Evolutionary conservation across 2,797 vertebrate genomes (phyloP).

Genomic region (Poeciliopsis paucimaculata): DNA sequence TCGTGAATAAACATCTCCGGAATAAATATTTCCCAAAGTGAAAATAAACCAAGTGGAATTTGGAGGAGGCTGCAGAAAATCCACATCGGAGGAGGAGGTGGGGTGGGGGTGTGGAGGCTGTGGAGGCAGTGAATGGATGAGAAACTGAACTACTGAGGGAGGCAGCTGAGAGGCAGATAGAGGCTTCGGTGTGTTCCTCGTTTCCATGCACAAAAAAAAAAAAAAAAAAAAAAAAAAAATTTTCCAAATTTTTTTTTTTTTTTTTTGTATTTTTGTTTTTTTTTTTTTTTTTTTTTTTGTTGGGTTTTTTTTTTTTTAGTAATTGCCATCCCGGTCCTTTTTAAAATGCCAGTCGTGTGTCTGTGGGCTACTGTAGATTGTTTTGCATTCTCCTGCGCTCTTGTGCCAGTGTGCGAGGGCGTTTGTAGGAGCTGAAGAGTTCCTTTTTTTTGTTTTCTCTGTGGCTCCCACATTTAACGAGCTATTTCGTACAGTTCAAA

Average conservation of each 20-base stretch:
- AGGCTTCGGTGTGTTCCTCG: constrained; percentile 45
- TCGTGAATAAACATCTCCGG: constrained; percentile 71
- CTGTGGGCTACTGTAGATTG: constrained; percentile 32
- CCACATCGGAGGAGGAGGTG: constrained; percentile 32
- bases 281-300: neutral
- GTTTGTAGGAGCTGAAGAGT: constrained; percentile 28
- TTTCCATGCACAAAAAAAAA: constrained; percentile 35
- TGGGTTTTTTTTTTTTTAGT: too few relatives aligned
- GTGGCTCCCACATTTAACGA: constrained; percentile 49
- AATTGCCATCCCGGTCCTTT: constrained; percentile 13
- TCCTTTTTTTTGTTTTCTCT: constrained; percentile 4
- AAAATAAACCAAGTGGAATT: constrained; percentile 65
- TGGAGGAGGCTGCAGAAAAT: constrained; percentile 53
- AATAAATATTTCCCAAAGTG: constrained; percentile 62
- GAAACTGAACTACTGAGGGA: constrained; percentile 23
- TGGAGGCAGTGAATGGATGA: constrained; percentile 52
- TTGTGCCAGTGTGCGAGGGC: constrained; percentile 24
- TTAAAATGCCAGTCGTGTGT: constrained; percentile 30
- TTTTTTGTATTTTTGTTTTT: neutral
- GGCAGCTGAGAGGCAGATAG: constrained; percentile 50
- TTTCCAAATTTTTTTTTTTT: constrained; percentile 21
- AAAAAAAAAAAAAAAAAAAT: constrained; percentile 28
- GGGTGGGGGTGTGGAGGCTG: neutral
- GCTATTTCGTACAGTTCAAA: constrained; percentile 23
- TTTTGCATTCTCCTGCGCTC: constrained; percentile 28